A percentile compares a stretch with the other conserved stretches of the same genome.
Conservation (phyloP, 1,140 invertebrate genomes). For the Aphelinus certus region DNA sequence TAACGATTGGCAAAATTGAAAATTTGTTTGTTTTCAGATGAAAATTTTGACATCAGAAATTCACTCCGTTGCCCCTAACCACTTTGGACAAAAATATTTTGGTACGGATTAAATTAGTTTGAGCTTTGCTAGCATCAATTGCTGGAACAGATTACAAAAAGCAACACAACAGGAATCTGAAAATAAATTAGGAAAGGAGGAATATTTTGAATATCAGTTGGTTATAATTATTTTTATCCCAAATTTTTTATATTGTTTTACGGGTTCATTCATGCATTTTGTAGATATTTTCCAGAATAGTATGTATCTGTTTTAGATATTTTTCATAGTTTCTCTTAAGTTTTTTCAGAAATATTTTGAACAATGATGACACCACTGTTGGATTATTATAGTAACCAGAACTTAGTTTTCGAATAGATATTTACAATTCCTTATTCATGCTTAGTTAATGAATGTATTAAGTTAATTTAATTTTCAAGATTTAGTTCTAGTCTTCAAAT, state of each 20-base stretch:
- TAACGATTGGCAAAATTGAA: background rate
- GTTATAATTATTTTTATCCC: too few species aligned
- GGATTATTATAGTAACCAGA: too few species aligned
- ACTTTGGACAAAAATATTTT: constrained; percentile 99
- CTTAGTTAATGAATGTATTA: too few species aligned
- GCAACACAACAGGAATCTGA: constrained; percentile 16
- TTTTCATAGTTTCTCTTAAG: background rate
- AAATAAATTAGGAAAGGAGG: constrained; percentile 37
- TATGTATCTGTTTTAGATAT: background rate
- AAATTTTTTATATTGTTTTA: constrained; percentile 5
- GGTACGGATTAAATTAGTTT: constrained; percentile 86
- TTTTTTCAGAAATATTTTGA: background rate
- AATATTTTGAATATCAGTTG: constrained; percentile 42
- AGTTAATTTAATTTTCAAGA: too few species aligned
- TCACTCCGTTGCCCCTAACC: constrained; percentile 94
- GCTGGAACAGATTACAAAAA: constrained; percentile 29
- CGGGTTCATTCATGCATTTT: background rate
- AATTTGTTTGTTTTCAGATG: constrained; percentile 70
- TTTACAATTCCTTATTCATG: too few species aligned
- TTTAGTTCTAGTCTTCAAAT: too few species aligned
- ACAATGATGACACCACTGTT: too few species aligned
- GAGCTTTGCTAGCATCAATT: constrained; percentile 38
- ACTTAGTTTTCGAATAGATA: too few species aligned
- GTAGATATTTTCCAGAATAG: background rate
- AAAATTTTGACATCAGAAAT: constrained; percentile 96